phyloP scores from a whole-genome alignment of 2,888 invertebrate species.

The Phragmatobia fuliginosa region DNA sequence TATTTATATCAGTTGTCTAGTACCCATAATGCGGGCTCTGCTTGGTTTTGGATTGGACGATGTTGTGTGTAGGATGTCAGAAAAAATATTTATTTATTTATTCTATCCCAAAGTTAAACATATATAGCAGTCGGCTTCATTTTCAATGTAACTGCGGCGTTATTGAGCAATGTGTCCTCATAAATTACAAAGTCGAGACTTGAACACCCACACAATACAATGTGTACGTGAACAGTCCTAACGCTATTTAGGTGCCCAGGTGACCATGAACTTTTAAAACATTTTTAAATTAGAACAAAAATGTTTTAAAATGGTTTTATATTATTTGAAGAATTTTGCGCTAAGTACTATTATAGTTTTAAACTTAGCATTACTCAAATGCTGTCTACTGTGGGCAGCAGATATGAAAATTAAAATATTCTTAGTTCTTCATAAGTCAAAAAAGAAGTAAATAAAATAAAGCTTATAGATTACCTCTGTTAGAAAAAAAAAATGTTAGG shows the following conservation, averaged over 20 bases:
- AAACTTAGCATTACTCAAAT: not conserved
- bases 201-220: not conserved
- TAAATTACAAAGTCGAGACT: not conserved
- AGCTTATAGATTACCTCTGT: not conserved
- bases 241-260: not conserved
- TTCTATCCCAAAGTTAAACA: not conserved
- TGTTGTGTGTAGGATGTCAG: too few relatives aligned
- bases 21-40: too few relatives aligned
- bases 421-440: too few relatives aligned
- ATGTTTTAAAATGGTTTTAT: not conserved
- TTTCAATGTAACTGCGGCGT: not conserved
- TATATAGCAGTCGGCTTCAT: not conserved
- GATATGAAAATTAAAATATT: not conserved
- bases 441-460: too few relatives aligned
- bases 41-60: too few relatives aligned
- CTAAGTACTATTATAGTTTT: not conserved
- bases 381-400: not conserved
- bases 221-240: not conserved
- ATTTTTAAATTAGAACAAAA: not conserved
- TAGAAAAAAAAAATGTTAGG: too few relatives aligned
- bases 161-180: constrained; percentile 5
- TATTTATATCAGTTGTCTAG: too few relatives aligned
- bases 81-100: too few relatives aligned
- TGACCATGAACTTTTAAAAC: not conserved
- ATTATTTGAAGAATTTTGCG: too few relatives aligned